phyloP scores from a whole-genome alignment of 2,797 vertebrate genomes.

The Tauraco hartlaubi region DNA sequence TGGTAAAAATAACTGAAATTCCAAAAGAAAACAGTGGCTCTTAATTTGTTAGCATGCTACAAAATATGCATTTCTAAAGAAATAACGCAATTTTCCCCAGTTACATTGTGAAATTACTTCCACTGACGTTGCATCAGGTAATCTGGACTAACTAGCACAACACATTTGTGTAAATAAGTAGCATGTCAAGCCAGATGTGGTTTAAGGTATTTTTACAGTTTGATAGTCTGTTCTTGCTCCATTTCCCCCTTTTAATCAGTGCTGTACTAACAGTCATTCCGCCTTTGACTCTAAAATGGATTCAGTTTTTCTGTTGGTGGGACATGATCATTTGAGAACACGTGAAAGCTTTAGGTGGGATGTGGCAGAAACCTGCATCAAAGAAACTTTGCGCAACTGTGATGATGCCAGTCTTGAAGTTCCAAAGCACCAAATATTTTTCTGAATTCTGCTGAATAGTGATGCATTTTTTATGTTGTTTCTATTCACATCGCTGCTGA shows the following conservation, averaged over 20 bases:
- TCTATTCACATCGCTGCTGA: constrained; percentile 72
- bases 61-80: not conserved
- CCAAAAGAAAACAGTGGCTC: not conserved
- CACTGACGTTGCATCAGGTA: not conserved
- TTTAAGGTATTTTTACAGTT: not conserved
- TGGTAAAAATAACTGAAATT: not conserved
- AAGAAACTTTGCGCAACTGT: not conserved
- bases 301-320: not conserved
- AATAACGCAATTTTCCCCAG: not conserved
- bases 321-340: not conserved
- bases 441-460: constrained; percentile 54
- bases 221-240: not conserved
- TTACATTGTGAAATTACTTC: not conserved
- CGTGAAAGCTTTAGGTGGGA: not conserved
- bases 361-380: not conserved
- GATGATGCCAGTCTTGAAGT: not conserved
- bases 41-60: not conserved
- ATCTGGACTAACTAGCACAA: not conserved
- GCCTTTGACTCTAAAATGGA: not conserved
- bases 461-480: constrained; percentile 65
- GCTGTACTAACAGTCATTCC: not conserved
- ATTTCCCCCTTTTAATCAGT: not conserved
- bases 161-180: not conserved
- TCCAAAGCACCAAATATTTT: constrained; percentile 42
- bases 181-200: not conserved